phyloP scores from a whole-genome alignment of 2,113 vertebrate genomes.

The Halcyon senegalensis region DNA sequence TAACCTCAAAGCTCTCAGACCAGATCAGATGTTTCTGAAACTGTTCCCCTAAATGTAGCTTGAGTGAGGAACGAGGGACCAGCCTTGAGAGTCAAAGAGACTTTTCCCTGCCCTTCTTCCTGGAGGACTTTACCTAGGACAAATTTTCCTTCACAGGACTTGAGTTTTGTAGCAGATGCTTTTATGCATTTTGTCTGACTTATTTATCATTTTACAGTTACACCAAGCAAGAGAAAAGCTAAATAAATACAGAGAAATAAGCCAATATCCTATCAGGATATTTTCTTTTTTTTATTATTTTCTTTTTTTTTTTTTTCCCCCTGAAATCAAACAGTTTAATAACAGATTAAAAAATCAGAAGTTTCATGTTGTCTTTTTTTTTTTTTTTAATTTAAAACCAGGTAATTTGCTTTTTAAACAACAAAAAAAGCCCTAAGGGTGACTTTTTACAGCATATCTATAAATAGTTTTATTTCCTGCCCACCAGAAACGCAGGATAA shows the following conservation, averaged over 20 bases:
- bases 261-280: background rate
- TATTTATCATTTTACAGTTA: background rate
- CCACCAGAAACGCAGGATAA: background rate
- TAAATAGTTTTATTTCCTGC: background rate
- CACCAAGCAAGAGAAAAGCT: background rate
- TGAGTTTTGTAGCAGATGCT: background rate
- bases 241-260: background rate
- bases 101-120: background rate
- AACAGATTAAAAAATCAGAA: background rate
- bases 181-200: background rate
- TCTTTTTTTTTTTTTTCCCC: accelerated
- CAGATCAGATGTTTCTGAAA: background rate
- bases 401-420: background rate
- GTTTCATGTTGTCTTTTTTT: background rate
- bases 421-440: background rate
- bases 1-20: background rate
- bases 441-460: background rate
- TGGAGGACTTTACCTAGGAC: background rate
- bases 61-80: background rate
- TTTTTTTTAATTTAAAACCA: background rate
- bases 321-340: background rate
- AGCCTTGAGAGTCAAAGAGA: background rate
- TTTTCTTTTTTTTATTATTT: too few relatives aligned
- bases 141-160: background rate
- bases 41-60: background rate